Percentiles rank a stretch among this genome's conserved stretches.
Conservation (phyloP, 2,797 vertebrate genomes). For the Pangasius sanitwongsei region DNA sequence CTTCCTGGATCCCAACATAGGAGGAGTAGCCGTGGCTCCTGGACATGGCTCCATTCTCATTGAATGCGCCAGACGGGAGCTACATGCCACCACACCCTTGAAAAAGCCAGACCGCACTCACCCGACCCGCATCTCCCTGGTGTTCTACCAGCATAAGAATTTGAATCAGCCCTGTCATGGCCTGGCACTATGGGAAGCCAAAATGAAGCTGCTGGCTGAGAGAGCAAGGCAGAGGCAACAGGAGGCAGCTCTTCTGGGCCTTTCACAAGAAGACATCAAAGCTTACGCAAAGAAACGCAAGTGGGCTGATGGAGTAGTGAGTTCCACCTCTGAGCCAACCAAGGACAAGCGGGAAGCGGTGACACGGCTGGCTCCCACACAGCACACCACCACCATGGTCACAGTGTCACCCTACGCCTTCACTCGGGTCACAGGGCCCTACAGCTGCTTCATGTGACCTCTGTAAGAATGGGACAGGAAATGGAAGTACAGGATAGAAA, state of each 20-base stretch:
- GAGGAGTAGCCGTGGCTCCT: slow-evolving; percentile 93
- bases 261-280: slow-evolving; percentile 89
- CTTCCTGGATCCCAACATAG: slow-evolving; percentile 95
- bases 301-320: slow-evolving; percentile 75
- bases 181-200: slow-evolving; percentile 95
- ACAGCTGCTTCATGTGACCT: slow-evolving; percentile 91
- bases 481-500: slow-evolving; percentile 63
- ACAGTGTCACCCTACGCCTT: slow-evolving; percentile 96
- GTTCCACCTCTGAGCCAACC: slow-evolving; percentile 75
- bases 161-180: slow-evolving; percentile 96
- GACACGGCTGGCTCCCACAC: slow-evolving; percentile 83
- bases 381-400: slow-evolving; percentile 89
- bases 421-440: slow-evolving; percentile 96
- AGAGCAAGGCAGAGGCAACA: slow-evolving; percentile 87
- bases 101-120: slow-evolving; percentile 94
- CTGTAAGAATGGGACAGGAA: slow-evolving; percentile 57
- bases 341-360: slow-evolving; percentile 87
- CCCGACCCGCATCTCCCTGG: slow-evolving; percentile 97
- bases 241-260: slow-evolving; percentile 89
- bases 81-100: slow-evolving; percentile 95
- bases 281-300: slow-evolving; percentile 94
- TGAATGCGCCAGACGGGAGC: slow-evolving; percentile 92
- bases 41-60: slow-evolving; percentile 95
- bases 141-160: slow-evolving; percentile 99
- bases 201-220: slow-evolving; percentile 96